Percentiles rank a stretch among this genome's conserved stretches.
These are phyloP conservation scores for Epizoanthus illoricatus DNA, from an alignment of 92 coral and sea anemone species.

Conservation along the genomic window DNA sequence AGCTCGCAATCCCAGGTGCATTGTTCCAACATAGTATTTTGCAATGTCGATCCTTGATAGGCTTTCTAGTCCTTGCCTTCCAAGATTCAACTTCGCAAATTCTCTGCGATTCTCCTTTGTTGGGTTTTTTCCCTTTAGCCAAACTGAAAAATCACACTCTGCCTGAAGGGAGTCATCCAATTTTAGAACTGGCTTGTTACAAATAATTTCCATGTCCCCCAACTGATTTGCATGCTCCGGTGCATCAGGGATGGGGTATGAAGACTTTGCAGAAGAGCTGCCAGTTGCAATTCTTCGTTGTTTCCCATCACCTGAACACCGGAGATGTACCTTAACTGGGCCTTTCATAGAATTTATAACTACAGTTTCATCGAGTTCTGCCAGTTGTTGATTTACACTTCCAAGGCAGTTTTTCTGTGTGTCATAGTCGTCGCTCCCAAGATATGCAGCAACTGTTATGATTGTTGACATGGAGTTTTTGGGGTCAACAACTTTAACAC, in stretches of 20 bases:
- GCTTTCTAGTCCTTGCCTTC: slow-evolving; percentile 42
- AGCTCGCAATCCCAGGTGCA: slow-evolving; percentile 49
- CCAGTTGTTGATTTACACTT: background rate
- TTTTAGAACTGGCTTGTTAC: slow-evolving; percentile 32
- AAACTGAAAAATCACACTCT: slow-evolving; percentile 24
- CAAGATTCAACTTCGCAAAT: slow-evolving; percentile 39
- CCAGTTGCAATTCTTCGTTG: slow-evolving; percentile 41
- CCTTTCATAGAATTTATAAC: slow-evolving; percentile 15
- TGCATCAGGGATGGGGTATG: slow-evolving; percentile 55
- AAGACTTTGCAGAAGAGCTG: slow-evolving; percentile 52
- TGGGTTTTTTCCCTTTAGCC: slow-evolving; percentile 36
- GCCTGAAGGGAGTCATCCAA: slow-evolving; percentile 5
- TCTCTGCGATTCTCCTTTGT: slow-evolving; percentile 38
- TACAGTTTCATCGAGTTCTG: too few species aligned
- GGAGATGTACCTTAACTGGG: slow-evolving; percentile 31
- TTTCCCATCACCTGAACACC: slow-evolving; percentile 53
- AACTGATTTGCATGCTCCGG: slow-evolving; percentile 58
- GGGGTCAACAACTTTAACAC: slow-evolving; percentile 52
- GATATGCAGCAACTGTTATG: slow-evolving; percentile 44
- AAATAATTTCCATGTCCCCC: slow-evolving; percentile 45
- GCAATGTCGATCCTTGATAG: slow-evolving; percentile 23
- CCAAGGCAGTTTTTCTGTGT: slow-evolving; percentile 33
- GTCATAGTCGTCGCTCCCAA: slow-evolving; percentile 45
- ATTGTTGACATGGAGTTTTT: slow-evolving; percentile 38
- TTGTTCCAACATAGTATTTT: slow-evolving; percentile 45